These are phyloP conservation scores for Rhinopomastus cyanomelas DNA, from an alignment of 2,113 vertebrate species.

Conservation along the genomic window DNA sequence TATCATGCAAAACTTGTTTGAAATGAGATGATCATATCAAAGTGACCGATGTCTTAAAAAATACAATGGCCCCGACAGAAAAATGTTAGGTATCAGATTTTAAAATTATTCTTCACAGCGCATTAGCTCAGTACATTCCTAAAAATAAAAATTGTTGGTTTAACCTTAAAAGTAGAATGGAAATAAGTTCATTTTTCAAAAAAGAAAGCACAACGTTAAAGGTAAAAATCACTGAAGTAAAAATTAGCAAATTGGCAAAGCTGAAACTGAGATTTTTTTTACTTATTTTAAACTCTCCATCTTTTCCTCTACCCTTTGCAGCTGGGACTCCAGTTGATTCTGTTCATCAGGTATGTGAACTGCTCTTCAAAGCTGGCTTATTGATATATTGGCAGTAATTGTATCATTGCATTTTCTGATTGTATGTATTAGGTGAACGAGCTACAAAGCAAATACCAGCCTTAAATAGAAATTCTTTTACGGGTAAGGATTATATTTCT, in stretches of 20 bases:
- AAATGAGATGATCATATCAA: not conserved
- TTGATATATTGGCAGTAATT: not conserved
- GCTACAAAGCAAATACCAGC: not conserved
- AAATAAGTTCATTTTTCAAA: not conserved
- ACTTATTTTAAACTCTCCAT: not conserved
- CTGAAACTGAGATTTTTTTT: not conserved
- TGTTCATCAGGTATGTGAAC: not conserved
- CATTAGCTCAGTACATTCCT: not conserved
- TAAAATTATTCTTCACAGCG: not conserved
- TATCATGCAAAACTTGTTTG: not conserved
- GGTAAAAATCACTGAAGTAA: not conserved
- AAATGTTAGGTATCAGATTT: not conserved
- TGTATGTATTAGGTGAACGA: not conserved
- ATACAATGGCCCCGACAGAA: not conserved
- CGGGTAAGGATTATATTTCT: not conserved
- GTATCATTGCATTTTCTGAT: not conserved
- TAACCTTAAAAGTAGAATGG: not conserved
- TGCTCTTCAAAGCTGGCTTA: not conserved
- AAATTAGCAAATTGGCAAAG: not conserved
- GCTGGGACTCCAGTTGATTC: not conserved
- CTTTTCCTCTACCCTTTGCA: rapidly evolving
- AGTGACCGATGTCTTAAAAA: not conserved
- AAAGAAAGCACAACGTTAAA: not conserved
- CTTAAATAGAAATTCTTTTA: not conserved
- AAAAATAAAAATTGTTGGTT: not conserved